Base-by-base conservation (phyloP, 2,797 vertebrate species). In the Epinephelus awoara region DNA sequence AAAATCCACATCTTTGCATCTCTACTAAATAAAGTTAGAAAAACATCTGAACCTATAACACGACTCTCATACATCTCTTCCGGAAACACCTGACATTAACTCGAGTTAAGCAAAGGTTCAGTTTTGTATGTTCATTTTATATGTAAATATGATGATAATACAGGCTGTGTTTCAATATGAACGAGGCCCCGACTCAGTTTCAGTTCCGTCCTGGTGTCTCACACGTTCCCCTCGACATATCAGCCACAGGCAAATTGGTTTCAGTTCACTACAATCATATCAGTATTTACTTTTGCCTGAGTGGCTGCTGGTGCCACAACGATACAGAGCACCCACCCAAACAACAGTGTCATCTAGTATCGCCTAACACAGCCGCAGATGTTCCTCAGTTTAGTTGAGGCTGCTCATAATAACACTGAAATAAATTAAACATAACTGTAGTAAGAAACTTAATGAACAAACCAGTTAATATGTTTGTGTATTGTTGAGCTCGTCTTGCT, bases 231-330 rank as follows among this genome's bases (percentile, higher is more conserved):
- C 58, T 56, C 10, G 0, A 73, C 73, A 40, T 88, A 86, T 90
- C 92, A 82, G 73, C 61, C 42, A 19, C 76, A 90, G 74, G 77
- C 87, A 92, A 87, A 88, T 81, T 80, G 81, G 92, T 93, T 92
- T 94, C 91, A 85, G 80, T 81, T 83, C 83, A 59, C 73, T 55
- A 90, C 83, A 92, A 93, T 94, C 88, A 72, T 93, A 93, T 93
- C 87, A 88, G 89, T 94, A 73, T 94, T 94, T 92, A 65, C 91
- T 88, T 91, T 92, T 29, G 61, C 66, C 75, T 66, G 76, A 78
- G 67, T 75, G 85, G 85, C 74, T 79, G 79, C 72, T 57, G 75
- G 64, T 58, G 72, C 85, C 34, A 34, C 57, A 50, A 56, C 6
- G 78, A 71, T 63, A 81, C 51, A 54, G 27, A 73, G 66, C 66